phyloP scores from a whole-genome alignment of 92 coral and sea anemone genomes.

The Pocillopora meandrina region DNA sequence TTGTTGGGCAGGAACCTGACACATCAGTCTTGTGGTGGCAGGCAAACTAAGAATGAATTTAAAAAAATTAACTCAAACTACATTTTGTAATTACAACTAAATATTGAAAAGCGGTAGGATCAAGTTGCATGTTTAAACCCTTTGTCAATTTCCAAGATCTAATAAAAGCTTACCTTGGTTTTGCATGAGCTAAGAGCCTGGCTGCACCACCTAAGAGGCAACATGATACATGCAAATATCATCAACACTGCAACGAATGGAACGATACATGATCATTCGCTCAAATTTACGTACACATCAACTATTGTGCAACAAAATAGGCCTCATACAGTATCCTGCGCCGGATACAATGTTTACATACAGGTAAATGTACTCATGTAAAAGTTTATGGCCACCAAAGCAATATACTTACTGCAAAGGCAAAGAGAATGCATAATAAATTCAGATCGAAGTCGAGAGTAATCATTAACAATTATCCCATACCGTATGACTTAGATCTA shows the following conservation, averaged over 20 bases:
- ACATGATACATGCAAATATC: not conserved
- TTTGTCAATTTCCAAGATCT: too few species aligned
- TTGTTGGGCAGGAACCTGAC: conserved; percentile 37
- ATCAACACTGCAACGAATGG: not conserved
- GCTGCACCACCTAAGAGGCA: conserved; percentile 48
- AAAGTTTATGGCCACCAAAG: too few species aligned
- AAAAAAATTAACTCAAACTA: not conserved
- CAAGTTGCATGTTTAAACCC: not conserved
- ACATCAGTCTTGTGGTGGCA: conserved; percentile 50
- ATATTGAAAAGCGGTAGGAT: not conserved
- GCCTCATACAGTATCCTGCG: too few species aligned
- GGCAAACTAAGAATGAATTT: conserved; percentile 12
- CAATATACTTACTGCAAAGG: too few species aligned
- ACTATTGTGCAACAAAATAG: too few species aligned
- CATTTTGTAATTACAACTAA: not conserved
- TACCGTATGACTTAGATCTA: too few species aligned
- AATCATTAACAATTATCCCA: too few species aligned
- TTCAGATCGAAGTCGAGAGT: too few species aligned
- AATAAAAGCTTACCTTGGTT: conserved; percentile 46
- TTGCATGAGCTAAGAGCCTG: conserved; percentile 49
- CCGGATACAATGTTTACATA: too few species aligned
- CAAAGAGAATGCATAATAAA: too few species aligned
- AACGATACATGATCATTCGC: not conserved
- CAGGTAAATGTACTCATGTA: too few species aligned
- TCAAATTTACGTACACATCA: too few species aligned